Conservation (phyloP, 2,888 invertebrate genomes). For the Drosophila flavopinicola region DNA sequence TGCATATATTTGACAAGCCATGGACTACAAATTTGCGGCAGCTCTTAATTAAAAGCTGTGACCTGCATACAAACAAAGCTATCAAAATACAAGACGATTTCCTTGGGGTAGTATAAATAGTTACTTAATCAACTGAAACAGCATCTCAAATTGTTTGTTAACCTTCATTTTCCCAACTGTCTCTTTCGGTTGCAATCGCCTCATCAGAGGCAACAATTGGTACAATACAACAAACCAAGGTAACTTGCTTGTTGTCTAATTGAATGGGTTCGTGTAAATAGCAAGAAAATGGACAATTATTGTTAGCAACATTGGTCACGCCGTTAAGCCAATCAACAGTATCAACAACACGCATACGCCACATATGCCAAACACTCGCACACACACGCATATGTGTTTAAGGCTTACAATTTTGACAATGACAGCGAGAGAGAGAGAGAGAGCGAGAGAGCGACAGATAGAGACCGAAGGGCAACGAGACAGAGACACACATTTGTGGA, state of each 20-base stretch:
- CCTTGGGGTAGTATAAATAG: background rate
- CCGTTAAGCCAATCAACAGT: slow-evolving; percentile 75
- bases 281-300: slow-evolving; percentile 65
- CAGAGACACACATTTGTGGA: slow-evolving; percentile 27
- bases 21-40: background rate
- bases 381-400: slow-evolving; percentile 40
- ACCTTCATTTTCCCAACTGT: background rate
- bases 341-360: slow-evolving; percentile 69
- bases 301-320: slow-evolving; percentile 60
- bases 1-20: slow-evolving; percentile 8
- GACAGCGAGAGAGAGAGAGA: slow-evolving; percentile 1
- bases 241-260: slow-evolving; percentile 48
- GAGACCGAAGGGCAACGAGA: slow-evolving; percentile 3
- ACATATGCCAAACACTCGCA: slow-evolving; percentile 40
- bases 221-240: slow-evolving; percentile 11
- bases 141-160: slow-evolving; percentile 10
- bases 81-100: slow-evolving; percentile 2
- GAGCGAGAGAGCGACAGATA: slow-evolving; percentile 19
- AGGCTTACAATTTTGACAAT: slow-evolving; percentile 54
- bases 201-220: slow-evolving; percentile 17
- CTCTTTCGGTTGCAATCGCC: slow-evolving; percentile 12
- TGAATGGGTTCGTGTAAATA: slow-evolving; percentile 55
- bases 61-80: background rate
- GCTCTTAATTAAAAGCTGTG: background rate
- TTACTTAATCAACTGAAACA: slow-evolving; percentile 36